Evolutionary conservation across 2,113 vertebrate species (phyloP), one percentile per base, ranked within the genome.

Genomic region (Athene noctua): DNA sequence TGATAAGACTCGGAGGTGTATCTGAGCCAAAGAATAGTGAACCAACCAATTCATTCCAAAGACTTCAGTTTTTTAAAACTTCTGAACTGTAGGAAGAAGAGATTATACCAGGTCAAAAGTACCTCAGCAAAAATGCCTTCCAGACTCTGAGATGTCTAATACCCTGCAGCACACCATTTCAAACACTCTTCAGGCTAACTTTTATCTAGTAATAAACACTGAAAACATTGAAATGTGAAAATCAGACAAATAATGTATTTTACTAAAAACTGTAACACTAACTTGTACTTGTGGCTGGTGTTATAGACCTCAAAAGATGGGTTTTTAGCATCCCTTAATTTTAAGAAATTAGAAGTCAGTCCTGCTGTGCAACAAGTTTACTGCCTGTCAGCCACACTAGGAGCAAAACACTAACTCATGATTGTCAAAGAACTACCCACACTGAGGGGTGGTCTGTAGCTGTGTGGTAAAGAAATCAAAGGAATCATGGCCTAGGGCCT

Each of bases 1-100:
- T 0, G 0, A 0, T n/a, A 21, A 55, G 34, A 38, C 32, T 40
- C 40, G 34, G 36, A 38, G 5, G 8, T 36, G 10, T 16, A 11
- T 52, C 51, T 40, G 22, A 90, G 30, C 16, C 77, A 54, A 82
- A 80, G 55, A 91, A 38, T 11, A 65, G 9, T 15, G 16, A 70
- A 58, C 9, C n/a, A 54, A 68, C 5, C 34, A 55, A 55, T 25
- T 40, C 0, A 51, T 65, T 91, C 55, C 44, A 57, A 73, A 4
- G 5, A 44, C 25, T 38, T 80, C 14, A 80, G 54, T 38, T 26
- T 61, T 68, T 88, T 29, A 54, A 55, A 84, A 59, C n/a, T 63
- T 27, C 29, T 55, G 23, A 70, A 59, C 25, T 75, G 21, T 51
- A 71, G 34, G 46, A 74, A 84, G 36, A 49, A 80, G 21, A 65